Evolutionary conservation across 2,797 vertebrate genomes (phyloP).

Genomic region (Poecile montanus): DNA sequence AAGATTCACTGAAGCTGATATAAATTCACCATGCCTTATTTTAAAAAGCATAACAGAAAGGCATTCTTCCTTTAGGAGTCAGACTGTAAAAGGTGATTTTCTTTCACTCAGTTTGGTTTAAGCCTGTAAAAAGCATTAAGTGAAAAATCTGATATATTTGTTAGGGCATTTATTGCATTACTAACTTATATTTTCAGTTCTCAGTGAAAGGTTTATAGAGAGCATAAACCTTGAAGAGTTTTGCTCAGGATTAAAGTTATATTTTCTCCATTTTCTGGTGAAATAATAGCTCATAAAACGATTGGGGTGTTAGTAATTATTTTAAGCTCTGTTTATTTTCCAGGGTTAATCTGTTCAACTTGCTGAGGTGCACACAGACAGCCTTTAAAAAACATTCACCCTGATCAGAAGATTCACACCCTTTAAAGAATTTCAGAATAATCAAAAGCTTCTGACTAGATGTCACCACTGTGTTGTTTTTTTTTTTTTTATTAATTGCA

Average conservation of each 20-base stretch:
- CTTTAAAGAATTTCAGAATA: slow-evolving; percentile 34
- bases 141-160: slow-evolving; percentile 84
- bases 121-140: slow-evolving; percentile 83
- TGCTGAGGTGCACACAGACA: not conserved
- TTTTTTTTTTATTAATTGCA: slow-evolving; percentile 36
- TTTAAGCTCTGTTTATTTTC: slow-evolving; percentile 66
- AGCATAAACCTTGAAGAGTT: slow-evolving; percentile 75
- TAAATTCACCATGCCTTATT: slow-evolving; percentile 79
- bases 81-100: slow-evolving; percentile 80
- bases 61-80: slow-evolving; percentile 78
- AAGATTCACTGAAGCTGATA: slow-evolving; percentile 78
- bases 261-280: slow-evolving; percentile 62
- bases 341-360: not conserved
- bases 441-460: slow-evolving; percentile 14
- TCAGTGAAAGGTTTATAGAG: slow-evolving; percentile 77
- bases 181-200: slow-evolving; percentile 80
- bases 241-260: slow-evolving; percentile 73
- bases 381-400: not conserved
- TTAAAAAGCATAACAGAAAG: slow-evolving; percentile 75
- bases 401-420: slow-evolving; percentile 22
- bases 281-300: slow-evolving; percentile 72
- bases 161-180: slow-evolving; percentile 79
- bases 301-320: slow-evolving; percentile 60
- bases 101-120: slow-evolving; percentile 77
- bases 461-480: not conserved